A percentile compares a stretch with the other conserved stretches of the same genome.
phyloP scores from a whole-genome alignment of 2,113 vertebrate species.

The Calyptomena viridis region DNA sequence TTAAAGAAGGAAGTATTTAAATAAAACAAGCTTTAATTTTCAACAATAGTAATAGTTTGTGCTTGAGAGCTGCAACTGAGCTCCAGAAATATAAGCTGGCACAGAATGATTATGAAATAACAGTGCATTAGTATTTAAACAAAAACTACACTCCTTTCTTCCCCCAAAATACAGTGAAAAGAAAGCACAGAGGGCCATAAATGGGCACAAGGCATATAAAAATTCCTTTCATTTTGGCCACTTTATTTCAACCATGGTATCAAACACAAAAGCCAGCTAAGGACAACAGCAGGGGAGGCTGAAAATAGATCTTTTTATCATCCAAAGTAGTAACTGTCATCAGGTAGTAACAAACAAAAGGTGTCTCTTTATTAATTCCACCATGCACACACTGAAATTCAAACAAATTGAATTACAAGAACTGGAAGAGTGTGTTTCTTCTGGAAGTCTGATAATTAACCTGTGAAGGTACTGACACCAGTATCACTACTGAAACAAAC shows the following conservation, averaged over 20 bases:
- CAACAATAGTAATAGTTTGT: not conserved
- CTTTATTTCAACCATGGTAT: not conserved
- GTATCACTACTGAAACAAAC: not conserved
- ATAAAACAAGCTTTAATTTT: not conserved
- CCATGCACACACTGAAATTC: not conserved
- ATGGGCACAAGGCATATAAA: not conserved
- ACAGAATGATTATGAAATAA: not conserved
- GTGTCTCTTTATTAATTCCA: not conserved
- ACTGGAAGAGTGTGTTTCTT: not conserved
- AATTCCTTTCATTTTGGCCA: not conserved
- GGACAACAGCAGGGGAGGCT: not conserved
- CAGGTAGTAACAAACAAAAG: not conserved
- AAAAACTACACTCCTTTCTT: rapidly evolving
- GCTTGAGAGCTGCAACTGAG: not conserved
- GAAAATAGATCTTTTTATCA: not conserved
- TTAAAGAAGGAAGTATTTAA: not conserved
- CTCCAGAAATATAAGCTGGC: not conserved
- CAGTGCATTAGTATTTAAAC: not conserved
- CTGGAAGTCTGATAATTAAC: not conserved
- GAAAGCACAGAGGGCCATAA: not conserved
- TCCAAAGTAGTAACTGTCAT: not conserved
- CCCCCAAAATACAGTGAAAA: not conserved
- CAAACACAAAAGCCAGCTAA: not conserved
- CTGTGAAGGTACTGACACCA: not conserved
- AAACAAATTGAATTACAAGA: not conserved